Base-by-base conservation (phyloP, 2,888 invertebrate species). In the Lymantria monacha region DNA sequence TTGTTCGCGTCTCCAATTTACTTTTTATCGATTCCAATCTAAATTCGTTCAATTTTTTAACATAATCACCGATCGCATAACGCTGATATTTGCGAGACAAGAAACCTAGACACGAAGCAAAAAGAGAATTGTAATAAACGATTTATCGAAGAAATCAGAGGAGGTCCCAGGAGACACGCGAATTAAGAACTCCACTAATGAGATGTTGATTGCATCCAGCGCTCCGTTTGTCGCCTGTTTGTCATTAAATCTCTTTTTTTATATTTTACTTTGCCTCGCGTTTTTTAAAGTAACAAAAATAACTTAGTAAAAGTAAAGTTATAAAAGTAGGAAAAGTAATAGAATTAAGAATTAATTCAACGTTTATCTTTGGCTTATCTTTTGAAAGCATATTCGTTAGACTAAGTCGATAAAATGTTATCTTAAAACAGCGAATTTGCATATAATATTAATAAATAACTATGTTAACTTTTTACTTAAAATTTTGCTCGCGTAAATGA, bases 121-220 rank as follows among this genome's bases (percentile, higher is more conserved):
- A 77, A 74, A 72, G 69, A 71, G 76, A 81, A 81, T 78, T 78
- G 76, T 81, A 81, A 81, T 83, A 85, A 85, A 83, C 81, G 81
- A 79, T 83, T 86, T 84, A 86, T 84, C 83, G 82, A 79, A 76
- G 76, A 80, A 85, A 83, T 86, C 85, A 77, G 75, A 72, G 72
- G 70, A 65, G 70, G 69, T 69, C 80, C 70, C 67, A 50, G 57
- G 79, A 69, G 81, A 83, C 81, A 78, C 74, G 70, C 70, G 81
- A 85, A 87, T 86, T 87, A 88, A 87, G 82, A 80, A 80, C 72
- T 79, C 70, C 78, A 69, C 87, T 88, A 88, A 89, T 88, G 87
- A 87, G 87, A 89, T 88, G 89, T 86, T 88, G 87, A 89, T 88
- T 87, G 87, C 85, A 81, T 81, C 81, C 80, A 76, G 70, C 73